Evolutionary conservation across 2,113 vertebrate genomes (phyloP), one percentile per base, ranked within the genome.

Genomic region (Gnathonemus longibarbis): DNA sequence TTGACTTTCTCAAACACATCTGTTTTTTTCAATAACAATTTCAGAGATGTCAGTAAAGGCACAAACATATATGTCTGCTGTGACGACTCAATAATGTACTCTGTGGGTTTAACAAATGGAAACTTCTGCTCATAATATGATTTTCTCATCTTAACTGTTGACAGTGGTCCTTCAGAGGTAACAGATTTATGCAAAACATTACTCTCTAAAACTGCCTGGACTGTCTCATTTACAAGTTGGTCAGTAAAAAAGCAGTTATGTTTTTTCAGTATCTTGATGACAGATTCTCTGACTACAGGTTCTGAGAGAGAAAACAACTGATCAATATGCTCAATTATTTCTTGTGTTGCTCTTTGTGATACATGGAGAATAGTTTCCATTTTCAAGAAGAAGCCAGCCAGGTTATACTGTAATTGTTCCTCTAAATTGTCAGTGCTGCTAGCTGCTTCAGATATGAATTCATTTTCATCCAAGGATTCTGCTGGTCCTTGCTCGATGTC

Each of bases 361-460:
- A 92, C 90, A 91, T 89, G 89, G 5, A 92, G 89, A 87, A 92
- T 58, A n/a, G 84, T 90, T 84, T 90, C 83, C 90, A 92, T 89
- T 91, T 91, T 91, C 50, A 92, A 56, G 13, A 91, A 91, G 31
- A 91, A 91, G 0, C 77, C 89, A 53, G 91, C 89, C 19, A 92
- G 50, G 88, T 90, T 91, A 6, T 91, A 88, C 11, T 91, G 27
- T 27, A 93, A 90, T 45, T 91, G 66, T 45, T 91, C 88, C 31
- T 17, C 3, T 90, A 92, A 90, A 9, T 39, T 84, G 3, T 90
- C 88, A 88, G 50, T 89, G 52, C 84, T 90, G 87, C 24, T 50
- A 89, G 52, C 84, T 90, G 87, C 24, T 50, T 48, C 70, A 45
- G 83, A 11, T 45, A 15, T 11, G 3, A 84, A 46, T 53, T 87